phyloP scores from a whole-genome alignment of 2,888 invertebrate genomes.

The Allolobophora icterica region DNA sequence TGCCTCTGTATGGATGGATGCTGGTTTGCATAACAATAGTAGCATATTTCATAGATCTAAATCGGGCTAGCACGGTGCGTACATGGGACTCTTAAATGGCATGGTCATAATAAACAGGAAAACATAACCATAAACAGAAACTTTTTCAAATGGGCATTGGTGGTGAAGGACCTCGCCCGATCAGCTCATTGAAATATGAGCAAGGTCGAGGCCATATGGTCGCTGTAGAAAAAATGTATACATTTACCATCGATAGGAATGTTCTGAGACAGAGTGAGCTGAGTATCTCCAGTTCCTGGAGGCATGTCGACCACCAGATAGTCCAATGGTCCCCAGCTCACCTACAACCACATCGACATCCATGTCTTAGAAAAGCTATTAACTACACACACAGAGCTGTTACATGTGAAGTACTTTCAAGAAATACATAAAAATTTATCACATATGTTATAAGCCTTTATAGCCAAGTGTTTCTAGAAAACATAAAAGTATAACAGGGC shows the following conservation, averaged over 20 bases:
- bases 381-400: background rate
- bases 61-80: too few species aligned
- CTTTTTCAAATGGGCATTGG: too few species aligned
- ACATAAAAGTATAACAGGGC: background rate
- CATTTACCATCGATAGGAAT: constrained; percentile 78
- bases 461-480: background rate
- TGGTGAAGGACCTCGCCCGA: too few species aligned
- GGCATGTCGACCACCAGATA: constrained; percentile 91
- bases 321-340: constrained; percentile 87
- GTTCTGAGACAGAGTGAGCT: constrained; percentile 87
- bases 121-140: too few species aligned
- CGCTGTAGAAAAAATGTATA: too few species aligned
- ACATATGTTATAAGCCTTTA: background rate
- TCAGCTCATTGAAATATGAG: too few species aligned
- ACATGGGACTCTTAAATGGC: too few species aligned
- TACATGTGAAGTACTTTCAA: background rate
- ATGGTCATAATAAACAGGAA: too few species aligned
- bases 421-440: background rate
- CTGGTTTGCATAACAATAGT: too few species aligned
- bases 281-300: constrained; percentile 95
- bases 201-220: too few species aligned
- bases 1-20: too few species aligned
- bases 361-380: background rate
- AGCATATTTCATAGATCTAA: too few species aligned
- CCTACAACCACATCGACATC: constrained; percentile 61